Base-by-base conservation (phyloP, 2,888 invertebrate species). In the Lysandra coridon region DNA sequence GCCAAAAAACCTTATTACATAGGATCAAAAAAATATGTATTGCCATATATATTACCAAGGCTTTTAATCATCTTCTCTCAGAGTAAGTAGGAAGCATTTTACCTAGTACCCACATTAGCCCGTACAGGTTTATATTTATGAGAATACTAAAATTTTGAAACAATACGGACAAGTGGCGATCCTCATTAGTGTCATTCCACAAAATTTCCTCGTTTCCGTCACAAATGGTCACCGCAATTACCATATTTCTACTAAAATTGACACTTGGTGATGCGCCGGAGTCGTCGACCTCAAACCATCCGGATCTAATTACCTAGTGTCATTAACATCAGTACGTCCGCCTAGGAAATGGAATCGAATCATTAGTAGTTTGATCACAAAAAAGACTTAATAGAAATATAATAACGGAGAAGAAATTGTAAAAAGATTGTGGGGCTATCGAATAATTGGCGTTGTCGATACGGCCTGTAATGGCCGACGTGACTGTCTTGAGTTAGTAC, bases 331-430 rank as follows among this genome's bases (percentile, higher is more conserved):
- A 87, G 92, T 94, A 93, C 94, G 94, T 94, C 93, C 93, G 94
- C 88, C 91, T 93, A 92, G 94, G 94, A 93, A 94, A 93, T 94
- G 94, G 94, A 93, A 94, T 94, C 94, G 94, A 94, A 94, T 94
- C 94, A 94, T 94, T 94, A 94, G 94, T 92, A 92, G 93, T 94
- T 93, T 93, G 94, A 94, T 94, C 94, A 94, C 93, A 93, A 94
- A 94, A 94, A 94, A 93, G 93, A 93, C 94, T 94, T 94, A 94
- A 94, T 94, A 94, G 94, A 94, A 94, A 94, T 93, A 94, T 94
- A 94, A 94, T 94, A 94, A 94, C 94, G 91, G 91, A 91, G 94
- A 92, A 92, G 94, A 94, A 94, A 94, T 94, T 94, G 94, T 94
- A 93, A 94, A 94, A 94, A 94, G 94, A 94, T 94, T 94, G 94